Evolutionary conservation across 2,797 vertebrate genomes (phyloP).

Genomic region (Eurystomus glaucurus): DNA sequence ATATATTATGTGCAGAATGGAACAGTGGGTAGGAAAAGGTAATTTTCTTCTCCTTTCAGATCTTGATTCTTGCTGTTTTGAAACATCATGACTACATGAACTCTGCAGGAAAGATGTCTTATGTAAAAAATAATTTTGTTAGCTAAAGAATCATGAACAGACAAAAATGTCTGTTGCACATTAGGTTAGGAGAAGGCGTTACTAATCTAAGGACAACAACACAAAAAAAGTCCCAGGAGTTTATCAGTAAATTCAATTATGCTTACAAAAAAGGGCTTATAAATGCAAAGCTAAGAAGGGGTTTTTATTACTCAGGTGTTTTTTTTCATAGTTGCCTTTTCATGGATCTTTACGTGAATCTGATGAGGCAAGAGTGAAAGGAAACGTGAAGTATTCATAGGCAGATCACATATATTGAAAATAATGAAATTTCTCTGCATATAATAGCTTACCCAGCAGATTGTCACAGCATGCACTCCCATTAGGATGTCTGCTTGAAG

Average conservation of each 20-base stretch:
- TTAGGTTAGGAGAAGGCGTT: conserved; percentile 43
- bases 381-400: conserved; percentile 68
- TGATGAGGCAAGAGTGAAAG: conserved; percentile 73
- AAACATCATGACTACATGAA: neutral
- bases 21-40: neutral
- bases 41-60: neutral
- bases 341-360: conserved; percentile 60
- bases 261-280: conserved; percentile 49
- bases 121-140: conserved; percentile 53
- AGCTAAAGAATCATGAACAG: conserved; percentile 41
- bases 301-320: neutral
- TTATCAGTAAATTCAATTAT: conserved; percentile 80
- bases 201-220: conserved; percentile 38
- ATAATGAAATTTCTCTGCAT: conserved; percentile 81
- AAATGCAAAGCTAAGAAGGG: conserved; percentile 50
- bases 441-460: conserved; percentile 81
- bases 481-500: conserved; percentile 81
- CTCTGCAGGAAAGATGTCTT: conserved; percentile 11
- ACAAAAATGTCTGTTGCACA: conserved; percentile 26
- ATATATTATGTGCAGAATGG: neutral
- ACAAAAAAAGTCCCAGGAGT: conserved; percentile 51
- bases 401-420: conserved; percentile 74
- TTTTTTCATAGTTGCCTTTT: conserved; percentile 25
- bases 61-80: neutral
- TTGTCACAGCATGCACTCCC: conserved; percentile 82